Base-by-base conservation (phyloP, 1,140 invertebrate genomes). In the Zaprionus ghesquierei region DNA sequence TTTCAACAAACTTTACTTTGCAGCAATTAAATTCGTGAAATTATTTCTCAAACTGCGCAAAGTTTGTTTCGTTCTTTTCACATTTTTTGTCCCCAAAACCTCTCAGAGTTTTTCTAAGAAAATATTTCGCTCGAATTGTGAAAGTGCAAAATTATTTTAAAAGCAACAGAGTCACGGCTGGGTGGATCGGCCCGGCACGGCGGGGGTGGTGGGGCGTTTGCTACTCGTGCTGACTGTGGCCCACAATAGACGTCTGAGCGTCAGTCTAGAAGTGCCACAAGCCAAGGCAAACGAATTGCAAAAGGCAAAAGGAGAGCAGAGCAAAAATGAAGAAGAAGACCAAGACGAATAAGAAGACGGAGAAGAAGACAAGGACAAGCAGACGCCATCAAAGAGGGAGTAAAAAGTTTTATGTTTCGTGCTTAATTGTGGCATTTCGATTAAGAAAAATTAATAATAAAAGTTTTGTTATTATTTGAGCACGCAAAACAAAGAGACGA, bases 381-480 rank as follows among this genome's bases (percentile, higher is more conserved):
- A 51, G 27, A n/a, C 59, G 66, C 51, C 23, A 46, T 63, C 46
- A 58, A 51, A 53, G 59, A 27, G 27, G 66, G 35, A 41, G 22
- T 44, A 9, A 54, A 77, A 81, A 87, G 60, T 87, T 85, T 85
- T 87, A 69, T 86, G 62, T 63, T 85, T 72, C 70, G 72, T 75
- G 70, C 81, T 87, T 85, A 85, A 85, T 85, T 85, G 82, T 78
- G 75, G 82, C 82, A 87, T 85, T 85, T 85, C 81, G 81, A 85
- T 85, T 85, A 85, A 85, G 81, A 76, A 87, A 85, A 85, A 85
- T 85, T 76, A 87, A 85, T 85, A 85, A 85, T 81, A 78, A 85
- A 85, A 85, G 75, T 85, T 87, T 85, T 87, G 59, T 81, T 87
- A 78, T 87, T 85, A 85, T 87, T 81, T 87, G 68, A 58, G 74